These are phyloP conservation scores for Paedocypris micromegethes DNA, from an alignment of 2,797 vertebrate genomes.

Conservation along the genomic window DNA sequence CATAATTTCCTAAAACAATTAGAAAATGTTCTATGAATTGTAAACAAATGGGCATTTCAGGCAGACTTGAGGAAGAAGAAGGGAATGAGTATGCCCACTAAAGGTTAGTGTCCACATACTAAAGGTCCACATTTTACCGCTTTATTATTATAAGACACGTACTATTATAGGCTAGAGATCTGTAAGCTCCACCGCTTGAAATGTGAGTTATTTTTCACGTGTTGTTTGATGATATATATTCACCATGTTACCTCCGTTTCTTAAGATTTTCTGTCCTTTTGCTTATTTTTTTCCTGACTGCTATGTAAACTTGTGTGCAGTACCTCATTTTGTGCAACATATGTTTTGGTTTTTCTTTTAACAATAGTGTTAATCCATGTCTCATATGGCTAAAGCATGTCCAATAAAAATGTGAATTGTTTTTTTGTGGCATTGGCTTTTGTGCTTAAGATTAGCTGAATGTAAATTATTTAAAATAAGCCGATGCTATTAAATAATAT, in stretches of 20 bases:
- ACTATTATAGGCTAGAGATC: not conserved
- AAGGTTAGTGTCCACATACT: slow-evolving; percentile 2
- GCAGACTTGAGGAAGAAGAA: slow-evolving; percentile 1
- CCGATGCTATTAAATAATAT: too few relatives aligned
- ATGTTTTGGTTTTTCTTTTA: not conserved
- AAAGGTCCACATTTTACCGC: slow-evolving; percentile 5
- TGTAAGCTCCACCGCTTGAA: not conserved
- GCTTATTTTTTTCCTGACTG: not conserved
- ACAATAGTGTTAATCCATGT: not conserved
- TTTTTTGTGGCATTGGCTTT: not conserved
- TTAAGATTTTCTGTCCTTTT: not conserved
- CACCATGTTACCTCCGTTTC: slow-evolving; percentile 20
- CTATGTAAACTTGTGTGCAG: not conserved
- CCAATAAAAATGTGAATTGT: slow-evolving; percentile 13
- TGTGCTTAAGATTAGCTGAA: not conserved
- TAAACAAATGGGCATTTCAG: slow-evolving; percentile 39
- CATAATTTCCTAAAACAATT: slow-evolving; percentile 23
- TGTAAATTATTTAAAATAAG: too few relatives aligned
- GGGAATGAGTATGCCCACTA: not conserved
- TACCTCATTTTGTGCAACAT: slow-evolving; percentile 10
- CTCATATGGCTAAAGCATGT: slow-evolving; percentile 8
- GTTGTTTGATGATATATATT: slow-evolving; percentile 8
- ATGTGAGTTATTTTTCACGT: not conserved
- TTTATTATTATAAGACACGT: not conserved
- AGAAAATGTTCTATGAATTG: slow-evolving; percentile 4